Conservation (phyloP, 35 echinoderm and acorn worm genomes). For the Apostichopus californicus region DNA sequence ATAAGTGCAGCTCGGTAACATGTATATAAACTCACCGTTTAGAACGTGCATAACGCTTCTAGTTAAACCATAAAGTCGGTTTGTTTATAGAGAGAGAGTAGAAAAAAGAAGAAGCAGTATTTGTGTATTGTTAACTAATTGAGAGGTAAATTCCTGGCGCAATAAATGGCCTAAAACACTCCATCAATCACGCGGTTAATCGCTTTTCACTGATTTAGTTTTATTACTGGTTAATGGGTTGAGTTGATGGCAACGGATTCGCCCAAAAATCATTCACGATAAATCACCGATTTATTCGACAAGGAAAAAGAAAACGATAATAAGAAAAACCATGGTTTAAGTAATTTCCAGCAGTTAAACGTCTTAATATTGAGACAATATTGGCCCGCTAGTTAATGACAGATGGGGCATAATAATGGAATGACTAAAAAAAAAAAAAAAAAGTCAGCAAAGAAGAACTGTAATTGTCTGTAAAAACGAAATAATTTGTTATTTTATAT, state of each 20-base stretch:
- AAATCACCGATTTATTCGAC: background rate
- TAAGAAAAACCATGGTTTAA: background rate
- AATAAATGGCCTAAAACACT: background rate
- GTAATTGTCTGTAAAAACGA: background rate
- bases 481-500: constrained; percentile 1
- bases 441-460: background rate
- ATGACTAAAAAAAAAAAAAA: background rate
- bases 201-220: background rate
- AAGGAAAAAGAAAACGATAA: background rate
- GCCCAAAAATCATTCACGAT: background rate
- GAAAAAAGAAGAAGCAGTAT: background rate
- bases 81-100: background rate
- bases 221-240: constrained; percentile 14
- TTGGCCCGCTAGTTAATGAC: background rate
- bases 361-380: background rate
- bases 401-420: background rate
- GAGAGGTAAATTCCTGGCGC: background rate
- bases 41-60: background rate
- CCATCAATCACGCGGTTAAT: background rate
- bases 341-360: background rate
- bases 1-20: too few relatives aligned
- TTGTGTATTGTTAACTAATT: constrained; percentile 11
- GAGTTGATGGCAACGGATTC: background rate
- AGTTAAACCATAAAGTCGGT: background rate
- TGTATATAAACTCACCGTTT: background rate